Evolutionary conservation across 2,113 vertebrate genomes (phyloP).

Genomic region (Empidonax alnorum): DNA sequence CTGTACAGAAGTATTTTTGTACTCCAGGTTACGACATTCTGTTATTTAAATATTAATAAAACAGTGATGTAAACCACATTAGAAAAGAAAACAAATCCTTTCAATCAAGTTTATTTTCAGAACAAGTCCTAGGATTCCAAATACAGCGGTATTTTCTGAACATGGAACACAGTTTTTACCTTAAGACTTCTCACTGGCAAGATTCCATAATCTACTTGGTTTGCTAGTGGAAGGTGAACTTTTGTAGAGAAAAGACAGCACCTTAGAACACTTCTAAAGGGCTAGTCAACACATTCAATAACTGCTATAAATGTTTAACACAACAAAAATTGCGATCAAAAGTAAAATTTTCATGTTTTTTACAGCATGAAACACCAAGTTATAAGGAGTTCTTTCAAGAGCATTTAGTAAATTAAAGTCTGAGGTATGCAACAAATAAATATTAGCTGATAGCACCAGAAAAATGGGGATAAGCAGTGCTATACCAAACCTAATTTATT

Average conservation of each 20-base stretch:
- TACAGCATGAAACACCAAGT: not conserved
- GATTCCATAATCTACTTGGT: not conserved
- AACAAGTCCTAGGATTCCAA: conserved; percentile 48
- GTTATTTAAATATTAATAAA: conserved; percentile 72
- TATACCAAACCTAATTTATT: conserved; percentile 47
- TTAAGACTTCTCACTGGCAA: conserved; percentile 48
- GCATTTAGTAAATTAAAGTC: not conserved
- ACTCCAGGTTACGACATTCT: conserved; percentile 12
- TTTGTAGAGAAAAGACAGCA: conserved; percentile 1
- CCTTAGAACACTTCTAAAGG: not conserved
- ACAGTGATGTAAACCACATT: conserved; percentile 63
- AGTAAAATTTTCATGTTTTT: not conserved
- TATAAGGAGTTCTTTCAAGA: not conserved
- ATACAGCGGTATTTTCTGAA: conserved; percentile 58
- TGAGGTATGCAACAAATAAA: not conserved
- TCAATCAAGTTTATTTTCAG: conserved; percentile 72
- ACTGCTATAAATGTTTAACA: not conserved
- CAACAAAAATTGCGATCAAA: not conserved
- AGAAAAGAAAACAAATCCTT: conserved; percentile 69
- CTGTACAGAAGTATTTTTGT: conserved; percentile 59
- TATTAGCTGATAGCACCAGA: not conserved
- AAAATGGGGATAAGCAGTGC: not conserved
- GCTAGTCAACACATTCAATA: not conserved
- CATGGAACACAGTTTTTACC: conserved; percentile 57
- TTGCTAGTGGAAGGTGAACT: not conserved